Evolutionary conservation across 2,797 vertebrate genomes (phyloP).

Genomic region (Poeciliopsis infans): DNA sequence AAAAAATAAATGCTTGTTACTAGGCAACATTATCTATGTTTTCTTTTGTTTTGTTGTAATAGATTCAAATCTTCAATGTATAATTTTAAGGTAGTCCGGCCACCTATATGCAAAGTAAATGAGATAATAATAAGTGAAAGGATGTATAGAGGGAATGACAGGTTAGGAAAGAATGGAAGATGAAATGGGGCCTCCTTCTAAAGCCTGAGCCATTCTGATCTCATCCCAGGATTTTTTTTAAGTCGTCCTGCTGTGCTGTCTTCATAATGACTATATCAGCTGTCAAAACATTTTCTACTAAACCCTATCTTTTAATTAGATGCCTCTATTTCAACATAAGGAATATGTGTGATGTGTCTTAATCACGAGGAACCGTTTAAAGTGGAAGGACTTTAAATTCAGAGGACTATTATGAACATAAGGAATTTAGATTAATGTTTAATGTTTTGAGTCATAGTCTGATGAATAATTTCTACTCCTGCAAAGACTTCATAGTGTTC

Average conservation of each 20-base stretch:
- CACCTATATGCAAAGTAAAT: background rate
- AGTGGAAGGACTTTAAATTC: background rate
- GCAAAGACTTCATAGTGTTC: background rate
- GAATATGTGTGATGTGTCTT: background rate
- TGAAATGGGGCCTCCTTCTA: background rate
- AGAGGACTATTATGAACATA: background rate
- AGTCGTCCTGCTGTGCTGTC: slow-evolving; percentile 4
- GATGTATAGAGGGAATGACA: background rate
- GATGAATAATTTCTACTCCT: background rate
- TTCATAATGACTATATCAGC: background rate
- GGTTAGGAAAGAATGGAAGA: slow-evolving; percentile 7
- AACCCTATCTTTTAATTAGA: background rate
- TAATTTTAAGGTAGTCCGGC: background rate
- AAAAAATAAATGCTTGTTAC: background rate
- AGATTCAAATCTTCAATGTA: background rate
- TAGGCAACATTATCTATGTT: background rate
- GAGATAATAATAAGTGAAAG: background rate
- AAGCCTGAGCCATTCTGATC: slow-evolving; percentile 25
- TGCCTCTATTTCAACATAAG: background rate
- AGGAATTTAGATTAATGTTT: background rate
- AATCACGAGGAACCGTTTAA: background rate
- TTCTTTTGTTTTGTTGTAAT: background rate
- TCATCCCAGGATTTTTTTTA: background rate
- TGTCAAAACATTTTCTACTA: slow-evolving; percentile 1
- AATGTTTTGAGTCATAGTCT: background rate